phyloP scores from a whole-genome alignment of 2,797 vertebrate species.

The Enteromius argenteus region DNA sequence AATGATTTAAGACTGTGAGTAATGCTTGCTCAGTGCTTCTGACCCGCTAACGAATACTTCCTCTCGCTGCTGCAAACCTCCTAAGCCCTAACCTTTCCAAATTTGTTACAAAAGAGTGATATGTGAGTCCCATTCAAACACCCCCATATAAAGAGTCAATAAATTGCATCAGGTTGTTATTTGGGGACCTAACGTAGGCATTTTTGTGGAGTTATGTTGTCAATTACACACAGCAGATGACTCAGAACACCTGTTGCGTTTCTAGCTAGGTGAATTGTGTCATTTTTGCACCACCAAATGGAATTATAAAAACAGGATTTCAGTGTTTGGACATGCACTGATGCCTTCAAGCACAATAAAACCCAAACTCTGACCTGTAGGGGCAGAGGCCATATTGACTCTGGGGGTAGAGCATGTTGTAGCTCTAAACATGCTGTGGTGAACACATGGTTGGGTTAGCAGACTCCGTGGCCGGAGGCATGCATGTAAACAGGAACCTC shows the following conservation, averaged over 20 bases:
- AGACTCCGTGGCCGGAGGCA: constrained; percentile 16
- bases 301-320: neutral
- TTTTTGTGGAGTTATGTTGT: constrained; percentile 2
- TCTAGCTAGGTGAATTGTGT: neutral
- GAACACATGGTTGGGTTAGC: constrained; percentile 54
- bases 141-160: constrained; percentile 14
- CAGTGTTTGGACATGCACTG: neutral
- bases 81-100: constrained; percentile 9
- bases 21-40: constrained; percentile 50
- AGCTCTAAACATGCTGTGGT: constrained; percentile 47
- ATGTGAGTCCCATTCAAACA: neutral
- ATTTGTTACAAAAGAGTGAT: constrained; percentile 23
- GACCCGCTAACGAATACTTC: constrained; percentile 48
- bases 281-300: neutral
- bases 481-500: constrained; percentile 50
- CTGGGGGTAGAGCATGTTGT: constrained; percentile 30
- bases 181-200: neutral
- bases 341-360: neutral
- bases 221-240: constrained; percentile 17
- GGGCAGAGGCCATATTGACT: neutral
- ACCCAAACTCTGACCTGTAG: neutral
- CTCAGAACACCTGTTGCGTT: neutral
- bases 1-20: constrained; percentile 45
- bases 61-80: constrained; percentile 17
- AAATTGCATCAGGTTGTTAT: constrained; percentile 15